Evolutionary conservation across 2,888 invertebrate genomes (phyloP), one percentile per base, ranked within the genome.

Genomic region (Caenorhabditis macrosperma): DNA sequence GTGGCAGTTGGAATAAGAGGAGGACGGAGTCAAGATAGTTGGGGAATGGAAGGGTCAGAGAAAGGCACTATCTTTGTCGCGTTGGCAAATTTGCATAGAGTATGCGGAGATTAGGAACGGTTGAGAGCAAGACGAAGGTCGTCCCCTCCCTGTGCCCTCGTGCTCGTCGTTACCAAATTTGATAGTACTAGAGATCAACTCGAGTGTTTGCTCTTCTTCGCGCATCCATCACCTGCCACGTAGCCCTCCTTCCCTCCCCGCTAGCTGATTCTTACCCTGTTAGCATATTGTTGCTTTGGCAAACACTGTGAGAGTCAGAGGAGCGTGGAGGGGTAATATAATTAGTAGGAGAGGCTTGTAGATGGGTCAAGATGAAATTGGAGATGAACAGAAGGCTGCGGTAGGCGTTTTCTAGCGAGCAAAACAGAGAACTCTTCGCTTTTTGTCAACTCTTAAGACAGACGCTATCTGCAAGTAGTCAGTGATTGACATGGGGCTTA

Each of bases 281-380:
- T 78, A 78, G 78, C 78, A 78, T 78, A 71, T 67, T 78, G 78
- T 78, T 78, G 78, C 78, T 60, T 78, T 46, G 66, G 66, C 71
- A 78, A 78, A 78, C 68, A 78, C 50, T 38, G 35, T 54, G 38
- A 12, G 28, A n/a, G 35, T 33, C 15, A 44, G 44, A 54, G 54
- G 22, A 17, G 15, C 33, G 4, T 20, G 28, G 24, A 26, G 59
- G 46, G 59, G 71, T 64, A 74, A 72, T 61, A 55, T 72, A 72
- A 72, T 72, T 63, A 72, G 61, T 28, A 20, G 33, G 20, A 54
- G 48, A 46, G 30, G 15, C 20, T 26, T 33, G 35, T n/a, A 12
- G 48, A 33, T 22, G 52, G 52, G 26, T 26, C 44, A 35, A 61
- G 64, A 41, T 64, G 74, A 59, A 74, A 74, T 66, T 66, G 28